Percentiles rank a stretch among this genome's conserved stretches.
Evolutionary conservation across 2,113 vertebrate genomes (phyloP).

Genomic region (Notarius lentiginosus): DNA sequence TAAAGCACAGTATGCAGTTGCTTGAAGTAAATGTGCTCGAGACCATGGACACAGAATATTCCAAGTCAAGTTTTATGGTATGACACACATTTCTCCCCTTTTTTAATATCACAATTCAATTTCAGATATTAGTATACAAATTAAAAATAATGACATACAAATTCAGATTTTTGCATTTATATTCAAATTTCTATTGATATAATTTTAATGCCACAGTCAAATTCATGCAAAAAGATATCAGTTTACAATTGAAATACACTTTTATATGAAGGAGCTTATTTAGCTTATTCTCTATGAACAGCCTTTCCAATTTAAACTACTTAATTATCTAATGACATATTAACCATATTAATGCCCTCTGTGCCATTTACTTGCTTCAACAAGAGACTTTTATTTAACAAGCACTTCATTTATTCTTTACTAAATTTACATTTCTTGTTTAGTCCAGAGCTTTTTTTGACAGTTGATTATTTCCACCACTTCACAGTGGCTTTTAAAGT

Average conservation of each 20-base stretch:
- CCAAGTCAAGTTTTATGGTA: not conserved
- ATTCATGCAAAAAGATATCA: not conserved
- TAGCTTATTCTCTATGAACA: not conserved
- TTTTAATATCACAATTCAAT: not conserved
- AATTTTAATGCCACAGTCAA: not conserved
- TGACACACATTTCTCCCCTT: not conserved
- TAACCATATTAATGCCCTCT: not conserved
- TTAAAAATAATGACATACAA: not conserved
- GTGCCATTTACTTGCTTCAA: not conserved
- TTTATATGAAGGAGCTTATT: not conserved
- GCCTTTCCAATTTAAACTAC: not conserved
- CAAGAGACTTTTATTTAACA: not conserved
- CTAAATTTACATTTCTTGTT: slow-evolving; percentile 15
- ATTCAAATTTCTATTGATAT: not conserved
- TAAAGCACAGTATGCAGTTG: not conserved
- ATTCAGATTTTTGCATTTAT: not conserved
- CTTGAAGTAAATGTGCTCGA: not conserved
- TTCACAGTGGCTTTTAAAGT: slow-evolving; percentile 6
- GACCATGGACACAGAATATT: not conserved
- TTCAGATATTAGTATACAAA: not conserved
- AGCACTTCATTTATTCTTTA: slow-evolving; percentile 7
- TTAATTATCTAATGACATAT: not conserved
- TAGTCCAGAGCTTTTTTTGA: slow-evolving; percentile 6
- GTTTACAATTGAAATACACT: not conserved
- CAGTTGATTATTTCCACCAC: slow-evolving; percentile 1